Conservation (phyloP, 2,113 vertebrate genomes). For the Perca fluviatilis region DNA sequence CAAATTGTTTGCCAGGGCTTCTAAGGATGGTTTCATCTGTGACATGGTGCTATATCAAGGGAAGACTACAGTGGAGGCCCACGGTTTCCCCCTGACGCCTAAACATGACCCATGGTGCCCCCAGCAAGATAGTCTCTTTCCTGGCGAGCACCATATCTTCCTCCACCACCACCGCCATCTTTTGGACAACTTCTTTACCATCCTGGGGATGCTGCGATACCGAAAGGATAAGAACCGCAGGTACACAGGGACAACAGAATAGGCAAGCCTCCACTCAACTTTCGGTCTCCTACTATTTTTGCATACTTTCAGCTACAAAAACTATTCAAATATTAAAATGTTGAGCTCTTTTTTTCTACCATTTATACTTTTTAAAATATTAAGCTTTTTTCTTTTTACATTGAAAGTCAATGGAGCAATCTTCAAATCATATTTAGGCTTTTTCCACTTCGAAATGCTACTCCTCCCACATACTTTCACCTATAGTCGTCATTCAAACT, state of each 20-base stretch:
- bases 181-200: conserved; percentile 15
- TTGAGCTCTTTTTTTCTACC: too few species aligned
- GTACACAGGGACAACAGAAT: not conserved
- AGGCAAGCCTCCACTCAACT: too few species aligned
- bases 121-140: conserved; percentile 11
- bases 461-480: too few species aligned
- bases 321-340: too few species aligned
- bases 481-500: too few species aligned
- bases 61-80: not conserved
- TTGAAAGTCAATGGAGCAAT: too few species aligned
- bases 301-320: too few species aligned
- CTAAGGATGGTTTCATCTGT: conserved; percentile 36
- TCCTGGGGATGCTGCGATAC: not conserved
- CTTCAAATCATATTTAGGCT: too few species aligned
- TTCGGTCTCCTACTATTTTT: too few species aligned
- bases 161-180: conserved; percentile 8
- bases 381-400: too few species aligned
- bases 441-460: too few species aligned
- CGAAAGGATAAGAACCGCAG: not conserved
- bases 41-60: conserved; percentile 27
- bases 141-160: not conserved
- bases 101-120: not conserved
- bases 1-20: conserved; percentile 30
- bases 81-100: not conserved
- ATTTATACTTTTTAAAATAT: too few species aligned